A percentile compares a stretch with the other conserved stretches of the same genome.
Evolutionary conservation across 1,140 invertebrate genomes (phyloP).

Genomic region (Amyelois transitella): DNA sequence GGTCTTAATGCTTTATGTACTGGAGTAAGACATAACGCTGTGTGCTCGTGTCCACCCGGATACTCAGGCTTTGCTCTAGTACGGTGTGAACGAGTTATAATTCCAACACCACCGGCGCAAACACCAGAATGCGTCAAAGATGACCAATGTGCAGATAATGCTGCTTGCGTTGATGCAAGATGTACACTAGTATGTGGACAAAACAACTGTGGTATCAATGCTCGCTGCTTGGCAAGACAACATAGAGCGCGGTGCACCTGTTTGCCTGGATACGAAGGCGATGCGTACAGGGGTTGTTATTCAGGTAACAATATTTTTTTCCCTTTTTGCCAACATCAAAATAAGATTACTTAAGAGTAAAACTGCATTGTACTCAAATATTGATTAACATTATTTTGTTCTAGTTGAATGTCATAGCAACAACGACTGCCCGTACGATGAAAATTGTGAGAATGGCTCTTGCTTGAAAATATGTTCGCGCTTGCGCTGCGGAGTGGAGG

Average conservation of each 20-base stretch:
- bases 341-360: neutral
- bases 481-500: conserved; percentile 88
- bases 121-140: conserved; percentile 86
- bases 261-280: conserved; percentile 87
- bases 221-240: conserved; percentile 85
- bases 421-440: conserved; percentile 85
- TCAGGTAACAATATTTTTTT: conserved; percentile 75
- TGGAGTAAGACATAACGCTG: conserved; percentile 85
- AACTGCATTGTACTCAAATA: conserved; percentile 5
- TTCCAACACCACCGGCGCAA: conserved; percentile 64
- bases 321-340: neutral
- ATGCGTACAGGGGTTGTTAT: conserved; percentile 86
- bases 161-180: conserved; percentile 85
- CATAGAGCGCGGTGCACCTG: conserved; percentile 91
- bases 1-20: conserved; percentile 89
- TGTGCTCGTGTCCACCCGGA: conserved; percentile 80
- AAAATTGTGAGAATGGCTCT: conserved; percentile 89
- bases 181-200: conserved; percentile 86
- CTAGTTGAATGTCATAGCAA: conserved; percentile 89
- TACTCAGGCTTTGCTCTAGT: conserved; percentile 87
- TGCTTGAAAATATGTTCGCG: conserved; percentile 88
- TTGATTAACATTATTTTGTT: conserved; percentile 24
- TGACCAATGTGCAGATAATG: conserved; percentile 87
- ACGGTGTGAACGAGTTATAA: conserved; percentile 77
- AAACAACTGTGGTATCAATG: conserved; percentile 85